Evolutionary conservation across 2,113 vertebrate genomes (phyloP).

Genomic region (Fulica atra): DNA sequence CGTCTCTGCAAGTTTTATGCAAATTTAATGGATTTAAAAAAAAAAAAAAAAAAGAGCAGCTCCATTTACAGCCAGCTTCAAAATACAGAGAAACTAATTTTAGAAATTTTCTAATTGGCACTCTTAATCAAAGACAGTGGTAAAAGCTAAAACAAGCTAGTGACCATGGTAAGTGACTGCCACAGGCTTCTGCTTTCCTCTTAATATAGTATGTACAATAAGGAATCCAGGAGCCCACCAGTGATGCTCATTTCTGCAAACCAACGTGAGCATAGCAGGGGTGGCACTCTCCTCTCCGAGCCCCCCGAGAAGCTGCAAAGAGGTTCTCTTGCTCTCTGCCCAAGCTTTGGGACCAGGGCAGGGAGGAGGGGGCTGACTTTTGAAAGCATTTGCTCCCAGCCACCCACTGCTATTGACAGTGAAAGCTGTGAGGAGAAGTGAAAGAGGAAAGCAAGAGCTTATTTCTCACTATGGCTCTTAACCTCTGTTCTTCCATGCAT

Average conservation of each 20-base stretch:
- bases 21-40: background rate
- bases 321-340: background rate
- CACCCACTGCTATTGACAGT: background rate
- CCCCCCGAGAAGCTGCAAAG: background rate
- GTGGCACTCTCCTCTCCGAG: background rate
- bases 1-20: background rate
- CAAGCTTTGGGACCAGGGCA: background rate
- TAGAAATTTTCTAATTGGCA: background rate
- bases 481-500: background rate
- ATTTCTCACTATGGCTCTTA: background rate
- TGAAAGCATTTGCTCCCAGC: background rate
- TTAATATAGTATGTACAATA: fast-evolving
- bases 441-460: background rate
- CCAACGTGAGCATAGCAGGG: background rate
- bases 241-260: background rate
- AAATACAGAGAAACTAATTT: background rate
- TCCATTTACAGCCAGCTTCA: background rate
- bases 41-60: background rate
- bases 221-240: background rate
- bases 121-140: background rate
- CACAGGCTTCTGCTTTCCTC: background rate
- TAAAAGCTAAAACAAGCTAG: background rate
- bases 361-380: background rate
- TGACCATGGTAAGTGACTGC: background rate
- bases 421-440: background rate